A percentile compares a stretch with the other conserved stretches of the same genome.
phyloP scores from a whole-genome alignment of 2,888 invertebrate genomes.

The Tinea pellionella region DNA sequence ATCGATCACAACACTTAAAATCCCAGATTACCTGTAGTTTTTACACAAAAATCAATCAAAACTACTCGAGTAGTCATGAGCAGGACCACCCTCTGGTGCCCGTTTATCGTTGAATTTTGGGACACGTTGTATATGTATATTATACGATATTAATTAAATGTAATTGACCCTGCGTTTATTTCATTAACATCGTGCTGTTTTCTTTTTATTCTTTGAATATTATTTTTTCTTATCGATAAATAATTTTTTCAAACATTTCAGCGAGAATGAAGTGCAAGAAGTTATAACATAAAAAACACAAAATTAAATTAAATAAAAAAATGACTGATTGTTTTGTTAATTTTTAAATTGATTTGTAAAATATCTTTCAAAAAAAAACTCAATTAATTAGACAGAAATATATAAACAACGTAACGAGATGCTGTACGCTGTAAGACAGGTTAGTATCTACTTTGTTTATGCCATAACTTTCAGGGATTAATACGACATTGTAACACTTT shows the following conservation, averaged over 20 bases:
- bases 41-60: no score
- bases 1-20: no score
- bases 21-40: no score
- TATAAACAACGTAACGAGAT: slow-evolving; percentile 24
- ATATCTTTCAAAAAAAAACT: background rate
- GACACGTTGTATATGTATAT: no score
- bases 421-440: slow-evolving; percentile 64
- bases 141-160: no score
- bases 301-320: background rate
- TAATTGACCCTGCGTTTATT: no score
- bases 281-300: background rate
- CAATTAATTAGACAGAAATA: background rate
- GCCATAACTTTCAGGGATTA: no score
- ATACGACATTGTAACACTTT: no score
- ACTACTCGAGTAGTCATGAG: no score
- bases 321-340: slow-evolving; percentile 3
- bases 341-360: background rate
- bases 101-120: no score
- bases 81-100: no score
- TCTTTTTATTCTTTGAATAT: background rate
- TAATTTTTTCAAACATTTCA: background rate
- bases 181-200: background rate
- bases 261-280: background rate
- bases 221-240: background rate
- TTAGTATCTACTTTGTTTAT: slow-evolving; percentile 25